Conservation (phyloP, 2,888 invertebrate species). For the Amitus sp. region DNA sequence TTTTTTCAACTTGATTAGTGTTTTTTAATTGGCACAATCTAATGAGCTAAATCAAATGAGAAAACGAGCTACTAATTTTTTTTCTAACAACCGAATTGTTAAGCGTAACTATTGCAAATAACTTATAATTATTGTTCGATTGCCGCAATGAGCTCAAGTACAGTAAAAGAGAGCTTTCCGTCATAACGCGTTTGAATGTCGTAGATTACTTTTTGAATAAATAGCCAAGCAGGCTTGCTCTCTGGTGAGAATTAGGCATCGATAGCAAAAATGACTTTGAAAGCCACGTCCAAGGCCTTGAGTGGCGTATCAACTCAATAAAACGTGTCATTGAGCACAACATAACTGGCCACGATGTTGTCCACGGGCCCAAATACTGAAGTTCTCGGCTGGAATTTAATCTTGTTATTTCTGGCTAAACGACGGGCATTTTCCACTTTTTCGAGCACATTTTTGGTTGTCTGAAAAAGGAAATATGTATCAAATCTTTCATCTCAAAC, state of each 20-base stretch:
- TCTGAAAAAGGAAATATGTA: neutral
- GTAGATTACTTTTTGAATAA: slow-evolving; percentile 33
- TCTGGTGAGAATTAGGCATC: slow-evolving; percentile 32
- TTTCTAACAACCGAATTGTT: no score
- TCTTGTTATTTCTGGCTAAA: neutral
- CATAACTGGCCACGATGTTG: neutral
- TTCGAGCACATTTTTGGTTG: neutral
- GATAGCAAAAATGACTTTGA: slow-evolving; percentile 32
- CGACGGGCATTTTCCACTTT: neutral
- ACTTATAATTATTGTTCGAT: no score
- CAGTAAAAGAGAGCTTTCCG: neutral
- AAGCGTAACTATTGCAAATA: no score
- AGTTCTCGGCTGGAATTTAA: neutral
- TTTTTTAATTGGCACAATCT: no score
- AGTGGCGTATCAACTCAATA: slow-evolving; percentile 25
- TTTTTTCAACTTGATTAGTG: no score
- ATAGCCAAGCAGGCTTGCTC: slow-evolving; percentile 34
- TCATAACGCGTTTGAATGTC: slow-evolving; percentile 10
- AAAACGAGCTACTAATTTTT: no score
- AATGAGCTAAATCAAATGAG: no score
- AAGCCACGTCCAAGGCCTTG: slow-evolving; percentile 28
- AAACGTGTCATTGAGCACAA: slow-evolving; percentile 23
- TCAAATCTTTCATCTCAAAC: neutral
- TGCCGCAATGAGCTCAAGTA: no score
- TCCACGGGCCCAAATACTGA: neutral